Evolutionary conservation across 2,113 vertebrate genomes (phyloP), one percentile per base, ranked within the genome.

Genomic region (Scatophagus argus): DNA sequence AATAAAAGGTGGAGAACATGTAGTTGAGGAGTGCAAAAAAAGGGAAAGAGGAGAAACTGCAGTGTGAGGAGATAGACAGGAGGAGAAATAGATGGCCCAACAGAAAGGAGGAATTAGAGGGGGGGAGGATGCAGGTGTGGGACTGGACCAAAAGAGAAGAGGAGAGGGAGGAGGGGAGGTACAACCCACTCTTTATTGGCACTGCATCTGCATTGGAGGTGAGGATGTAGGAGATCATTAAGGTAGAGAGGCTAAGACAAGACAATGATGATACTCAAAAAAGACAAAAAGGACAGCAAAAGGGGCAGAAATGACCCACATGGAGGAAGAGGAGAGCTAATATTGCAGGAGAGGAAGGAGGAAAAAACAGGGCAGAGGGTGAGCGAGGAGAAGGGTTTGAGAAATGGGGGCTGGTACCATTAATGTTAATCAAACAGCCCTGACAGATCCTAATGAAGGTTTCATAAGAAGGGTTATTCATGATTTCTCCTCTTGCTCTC

Each of bases 361-460:
- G n/a, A 62, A 41, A 51, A 46, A 63, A 27, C 8, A 56, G 47
- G 13, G 25, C 23, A 49, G 63, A 59, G 31, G 39, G 39, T 0
- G 39, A 74, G 29, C 60, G 17, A 51, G 23, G 41, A 67, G 73
- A 78, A 9, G 0, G 16, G 61, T 68, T 68, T 67, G 67, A 79
- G 46, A 59, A 83, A 85, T 64, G 52, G 46, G 68, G 56, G 52
- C 58, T 51, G 82, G 76, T 58, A 61, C 75, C 69, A 89, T 91
- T 89, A 90, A 90, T 90, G 88, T 84, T 91, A 85, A 87, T 89
- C 82, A 83, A 89, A 85, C 66, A 84, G 52, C 51, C 23, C 36
- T 89, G 87, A 88, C 88, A 90, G 74, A 65, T 86, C 69, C 69
- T 88, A 89, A 89, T 86, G 79, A 90, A 86, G 85, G 82, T 79